Conservation (phyloP, 2,113 vertebrate genomes). For the Candoia aspera region DNA sequence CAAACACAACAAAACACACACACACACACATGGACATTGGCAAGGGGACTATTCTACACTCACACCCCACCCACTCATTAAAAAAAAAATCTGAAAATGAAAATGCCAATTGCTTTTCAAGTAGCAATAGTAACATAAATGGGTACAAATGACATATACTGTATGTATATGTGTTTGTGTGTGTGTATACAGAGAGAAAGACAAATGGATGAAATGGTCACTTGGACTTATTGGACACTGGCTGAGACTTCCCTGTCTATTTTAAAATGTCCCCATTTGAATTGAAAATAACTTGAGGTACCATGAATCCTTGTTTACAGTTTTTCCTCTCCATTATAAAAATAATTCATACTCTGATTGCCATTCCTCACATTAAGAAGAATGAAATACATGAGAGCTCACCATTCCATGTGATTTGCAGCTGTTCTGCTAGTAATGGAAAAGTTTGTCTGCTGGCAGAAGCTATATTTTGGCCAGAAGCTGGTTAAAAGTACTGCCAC, state of each 20-base stretch:
- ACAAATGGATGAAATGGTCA: not conserved
- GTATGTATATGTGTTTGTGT: too few species aligned
- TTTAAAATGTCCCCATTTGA: not conserved
- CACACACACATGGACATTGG: not conserved
- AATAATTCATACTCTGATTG: not conserved
- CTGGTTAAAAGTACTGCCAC: not conserved
- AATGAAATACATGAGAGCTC: not conserved
- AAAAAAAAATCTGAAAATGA: not conserved
- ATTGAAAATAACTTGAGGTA: not conserved
- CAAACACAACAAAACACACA: not conserved
- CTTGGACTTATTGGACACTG: not conserved
- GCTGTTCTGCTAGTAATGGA: not conserved
- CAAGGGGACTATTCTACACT: not conserved
- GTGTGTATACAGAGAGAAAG: too few species aligned
- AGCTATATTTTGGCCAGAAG: conserved; percentile 11
- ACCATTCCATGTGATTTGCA: not conserved
- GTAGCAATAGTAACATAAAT: not conserved
- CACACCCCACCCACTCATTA: not conserved
- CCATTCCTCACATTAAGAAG: not conserved
- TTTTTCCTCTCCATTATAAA: not conserved
- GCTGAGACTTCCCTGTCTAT: not conserved
- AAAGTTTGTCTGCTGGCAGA: rapidly evolving
- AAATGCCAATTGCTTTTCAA: conserved; percentile 9
- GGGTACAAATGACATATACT: not conserved
- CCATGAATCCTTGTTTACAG: not conserved